Conservation (phyloP, 2,113 vertebrate species). For the Albula goreensis region DNA sequence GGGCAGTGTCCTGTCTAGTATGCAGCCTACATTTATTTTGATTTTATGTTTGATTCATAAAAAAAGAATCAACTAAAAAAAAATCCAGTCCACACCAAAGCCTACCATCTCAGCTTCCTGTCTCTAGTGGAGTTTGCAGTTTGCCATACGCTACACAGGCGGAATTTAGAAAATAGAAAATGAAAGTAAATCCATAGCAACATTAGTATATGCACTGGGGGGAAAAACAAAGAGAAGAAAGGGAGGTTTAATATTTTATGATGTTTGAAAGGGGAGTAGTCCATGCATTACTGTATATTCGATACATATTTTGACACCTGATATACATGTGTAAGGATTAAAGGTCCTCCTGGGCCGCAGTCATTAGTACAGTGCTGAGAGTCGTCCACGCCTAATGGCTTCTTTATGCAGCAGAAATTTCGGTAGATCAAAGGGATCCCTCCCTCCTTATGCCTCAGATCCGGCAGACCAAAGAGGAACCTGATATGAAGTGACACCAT, state of each 20-base stretch:
- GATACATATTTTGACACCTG: background rate
- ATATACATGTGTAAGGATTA: background rate
- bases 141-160: background rate
- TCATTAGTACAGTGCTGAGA: background rate
- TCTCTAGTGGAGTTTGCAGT: background rate
- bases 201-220: background rate
- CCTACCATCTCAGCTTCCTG: background rate
- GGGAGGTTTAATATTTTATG: background rate
- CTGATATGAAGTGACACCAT: slow-evolving; percentile 6
- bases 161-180: background rate
- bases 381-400: background rate
- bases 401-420: background rate
- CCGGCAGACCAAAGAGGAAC: background rate
- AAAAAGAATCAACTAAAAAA: background rate
- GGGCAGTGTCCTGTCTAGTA: background rate
- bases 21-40: background rate
- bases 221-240: background rate
- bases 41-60: background rate
- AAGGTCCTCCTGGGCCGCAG: background rate
- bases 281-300: slow-evolving; percentile 1
- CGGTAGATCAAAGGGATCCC: background rate
- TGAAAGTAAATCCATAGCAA: background rate
- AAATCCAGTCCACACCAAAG: background rate
- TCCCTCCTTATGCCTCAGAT: background rate
- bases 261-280: background rate